Evolutionary conservation across 2,113 vertebrate genomes (phyloP), one percentile per base, ranked within the genome.

Genomic region (Sardina pilchardus): DNA sequence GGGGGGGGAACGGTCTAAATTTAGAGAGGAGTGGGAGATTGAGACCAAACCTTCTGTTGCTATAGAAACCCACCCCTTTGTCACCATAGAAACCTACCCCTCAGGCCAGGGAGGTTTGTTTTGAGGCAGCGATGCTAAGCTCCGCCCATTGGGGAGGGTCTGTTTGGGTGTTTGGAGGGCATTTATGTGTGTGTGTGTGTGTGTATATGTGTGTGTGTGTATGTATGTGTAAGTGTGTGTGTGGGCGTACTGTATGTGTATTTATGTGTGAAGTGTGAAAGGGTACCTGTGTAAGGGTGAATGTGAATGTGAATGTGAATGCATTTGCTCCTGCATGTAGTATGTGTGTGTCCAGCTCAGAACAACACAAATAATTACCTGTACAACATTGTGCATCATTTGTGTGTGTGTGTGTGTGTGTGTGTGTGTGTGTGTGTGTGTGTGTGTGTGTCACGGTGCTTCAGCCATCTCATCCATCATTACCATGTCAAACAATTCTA

Each of bases 11-110:
- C 82, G 82, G 75, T 85, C 89, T 90, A 88, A 90, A 90, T 88
- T 84, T 90, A 90, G 89, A 85, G 59, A 88, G 56, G 63, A 84
- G 81, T 86, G 85, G 84, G 82, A 85, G 82, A 83, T 21, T 47
- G 84, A 86, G 89, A 86, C 87, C 86, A 88, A 90, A 86, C 89
- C 89, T 87, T 87, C 87, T 88, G 89, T 90, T 90, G 87, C 87
- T 86, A 90, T 90, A 85, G 89, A 85, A 90, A 90, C 89, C 84
- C 86, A 87, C 87, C 84, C 89, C 83, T 87, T 82, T 87, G 89
- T 88, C 86, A 86, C 89, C 86, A 87, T 90, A 85, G 56, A 63
- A 63, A 63, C 56, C 56, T 63, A 63, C 21, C 56, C 56, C 56
- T 63, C 56, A n/a, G 56, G 56, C 56, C 24, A n/a, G 21, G 56